Conservation (phyloP, 2,113 vertebrate species). For the Anhinga rufa region DNA sequence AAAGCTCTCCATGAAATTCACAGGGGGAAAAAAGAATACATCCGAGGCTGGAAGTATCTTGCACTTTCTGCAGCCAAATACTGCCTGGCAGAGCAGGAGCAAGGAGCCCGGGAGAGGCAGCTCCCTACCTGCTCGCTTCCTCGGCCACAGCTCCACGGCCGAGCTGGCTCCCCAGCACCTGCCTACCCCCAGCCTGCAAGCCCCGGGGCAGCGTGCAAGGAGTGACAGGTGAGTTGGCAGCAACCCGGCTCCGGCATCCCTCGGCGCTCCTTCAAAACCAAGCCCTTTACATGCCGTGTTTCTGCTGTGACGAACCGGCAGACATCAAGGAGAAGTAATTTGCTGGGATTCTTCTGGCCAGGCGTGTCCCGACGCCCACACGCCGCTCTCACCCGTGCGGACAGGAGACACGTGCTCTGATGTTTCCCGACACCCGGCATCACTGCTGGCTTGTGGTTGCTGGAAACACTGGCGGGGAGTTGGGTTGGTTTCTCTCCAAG, state of each 20-base stretch:
- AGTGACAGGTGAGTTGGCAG: slow-evolving; percentile 65
- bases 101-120: background rate
- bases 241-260: background rate
- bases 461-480: background rate
- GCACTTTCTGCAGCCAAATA: background rate
- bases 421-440: slow-evolving; percentile 11
- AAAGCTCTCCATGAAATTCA: background rate
- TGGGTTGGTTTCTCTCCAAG: background rate
- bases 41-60: background rate
- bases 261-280: slow-evolving; percentile 24
- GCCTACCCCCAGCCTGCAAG: background rate
- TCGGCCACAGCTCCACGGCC: accelerated
- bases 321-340: slow-evolving; percentile 63
- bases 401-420: slow-evolving; percentile 53
- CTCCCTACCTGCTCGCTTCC: background rate
- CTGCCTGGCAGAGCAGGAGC: background rate
- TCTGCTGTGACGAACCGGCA: slow-evolving; percentile 20
- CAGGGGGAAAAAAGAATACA: background rate
- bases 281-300: slow-evolving; percentile 36
- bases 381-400: background rate
- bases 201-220: background rate
- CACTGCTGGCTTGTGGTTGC: background rate
- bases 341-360: slow-evolving; percentile 57
- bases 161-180: background rate
- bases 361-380: slow-evolving; percentile 28